Percentiles rank a stretch among this genome's conserved stretches.
Conservation (phyloP, 2,797 vertebrate species). For the Falco concolor region DNA sequence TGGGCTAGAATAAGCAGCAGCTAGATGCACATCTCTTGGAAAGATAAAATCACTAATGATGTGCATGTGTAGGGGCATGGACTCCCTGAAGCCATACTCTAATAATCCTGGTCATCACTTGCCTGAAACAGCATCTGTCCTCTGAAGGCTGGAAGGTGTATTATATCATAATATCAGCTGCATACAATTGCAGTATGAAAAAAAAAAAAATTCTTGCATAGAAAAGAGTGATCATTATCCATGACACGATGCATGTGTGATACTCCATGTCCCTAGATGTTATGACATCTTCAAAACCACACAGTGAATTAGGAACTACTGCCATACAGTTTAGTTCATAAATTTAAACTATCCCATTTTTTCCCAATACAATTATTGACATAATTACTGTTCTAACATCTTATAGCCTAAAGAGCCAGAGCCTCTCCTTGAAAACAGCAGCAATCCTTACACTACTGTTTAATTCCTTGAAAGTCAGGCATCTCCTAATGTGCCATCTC, state of each 20-base stretch:
- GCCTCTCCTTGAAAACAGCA: not conserved
- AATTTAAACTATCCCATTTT: not conserved
- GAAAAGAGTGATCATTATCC: not conserved
- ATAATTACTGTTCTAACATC: not conserved
- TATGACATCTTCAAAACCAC: not conserved
- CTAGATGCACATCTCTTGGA: not conserved
- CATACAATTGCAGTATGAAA: not conserved
- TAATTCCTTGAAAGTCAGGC: not conserved
- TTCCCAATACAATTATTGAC: not conserved
- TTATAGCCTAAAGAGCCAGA: not conserved
- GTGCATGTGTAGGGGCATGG: not conserved
- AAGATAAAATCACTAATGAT: not conserved
- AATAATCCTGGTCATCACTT: not conserved
- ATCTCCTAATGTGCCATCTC: not conserved
- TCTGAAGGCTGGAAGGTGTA: not conserved
- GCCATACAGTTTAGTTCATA: not conserved
- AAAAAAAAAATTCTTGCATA: not conserved
- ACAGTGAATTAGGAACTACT: not conserved
- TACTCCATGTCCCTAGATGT: not conserved
- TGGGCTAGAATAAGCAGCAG: not conserved
- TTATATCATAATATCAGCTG: not conserved
- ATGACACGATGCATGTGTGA: not conserved
- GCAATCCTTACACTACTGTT: not conserved
- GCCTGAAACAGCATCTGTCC: not conserved
- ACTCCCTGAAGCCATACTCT: not conserved